phyloP scores from a whole-genome alignment of 1,140 invertebrate genomes.

The Papilio dardanus region DNA sequence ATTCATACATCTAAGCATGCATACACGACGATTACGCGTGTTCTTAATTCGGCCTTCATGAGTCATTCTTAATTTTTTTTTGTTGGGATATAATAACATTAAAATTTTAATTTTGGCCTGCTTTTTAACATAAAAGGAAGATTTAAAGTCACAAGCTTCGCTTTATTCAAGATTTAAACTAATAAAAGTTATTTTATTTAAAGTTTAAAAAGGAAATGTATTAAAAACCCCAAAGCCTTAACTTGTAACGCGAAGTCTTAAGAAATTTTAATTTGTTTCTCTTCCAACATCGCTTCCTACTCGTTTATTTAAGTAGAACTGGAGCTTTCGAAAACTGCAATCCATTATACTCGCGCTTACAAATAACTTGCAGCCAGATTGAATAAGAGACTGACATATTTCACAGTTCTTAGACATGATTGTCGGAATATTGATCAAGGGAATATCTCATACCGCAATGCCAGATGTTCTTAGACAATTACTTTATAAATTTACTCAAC shows the following conservation, averaged over 20 bases:
- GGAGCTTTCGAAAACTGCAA: slow-evolving; percentile 37
- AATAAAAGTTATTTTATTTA: too few species aligned
- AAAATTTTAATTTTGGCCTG: too few species aligned
- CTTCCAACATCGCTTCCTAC: slow-evolving; percentile 18
- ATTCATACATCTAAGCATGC: too few species aligned
- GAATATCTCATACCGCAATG: slow-evolving; percentile 73
- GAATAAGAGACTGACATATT: slow-evolving; percentile 76
- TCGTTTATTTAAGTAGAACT: slow-evolving; percentile 32
- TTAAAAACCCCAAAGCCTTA: not conserved
- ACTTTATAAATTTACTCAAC: slow-evolving; percentile 76
- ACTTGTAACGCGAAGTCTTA: not conserved
- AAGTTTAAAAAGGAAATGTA: not conserved
- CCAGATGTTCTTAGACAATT: slow-evolving; percentile 78
- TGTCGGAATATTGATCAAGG: slow-evolving; percentile 78
- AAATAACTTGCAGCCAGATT: slow-evolving; percentile 63
- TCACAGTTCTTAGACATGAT: slow-evolving; percentile 71
- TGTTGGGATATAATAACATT: too few species aligned
- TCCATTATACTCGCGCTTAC: slow-evolving; percentile 49
- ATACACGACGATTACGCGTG: too few species aligned
- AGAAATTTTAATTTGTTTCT: slow-evolving; percentile 19
- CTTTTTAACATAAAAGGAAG: too few species aligned
- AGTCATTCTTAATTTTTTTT: too few species aligned
- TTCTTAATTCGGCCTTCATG: too few species aligned
- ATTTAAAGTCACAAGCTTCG: too few species aligned
- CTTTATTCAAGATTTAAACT: too few species aligned